These are phyloP conservation scores for Leucophenga varia DNA, from an alignment of 1,140 invertebrate genomes.

Conservation along the genomic window DNA sequence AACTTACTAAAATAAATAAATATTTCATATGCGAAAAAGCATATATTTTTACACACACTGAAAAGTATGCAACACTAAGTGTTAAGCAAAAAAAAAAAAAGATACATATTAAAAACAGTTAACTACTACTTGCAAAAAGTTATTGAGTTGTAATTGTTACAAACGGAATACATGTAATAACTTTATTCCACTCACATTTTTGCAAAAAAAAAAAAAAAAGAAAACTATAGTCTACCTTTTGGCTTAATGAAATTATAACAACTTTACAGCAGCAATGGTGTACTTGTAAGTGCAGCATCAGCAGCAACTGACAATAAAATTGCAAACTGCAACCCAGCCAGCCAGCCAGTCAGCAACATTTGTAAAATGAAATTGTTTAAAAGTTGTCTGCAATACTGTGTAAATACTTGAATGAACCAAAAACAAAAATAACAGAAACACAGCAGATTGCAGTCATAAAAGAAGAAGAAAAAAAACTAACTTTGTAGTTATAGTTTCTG, in stretches of 20 bases:
- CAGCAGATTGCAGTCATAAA: too few relatives aligned
- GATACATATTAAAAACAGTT: too few relatives aligned
- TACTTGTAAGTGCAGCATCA: not conserved
- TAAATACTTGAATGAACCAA: too few relatives aligned
- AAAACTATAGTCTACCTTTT: constrained; percentile 34
- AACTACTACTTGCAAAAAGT: constrained; percentile 26
- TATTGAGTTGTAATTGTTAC: constrained; percentile 46
- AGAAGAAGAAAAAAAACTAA: too few relatives aligned
- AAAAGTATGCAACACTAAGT: constrained; percentile 16
- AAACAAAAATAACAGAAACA: too few relatives aligned
- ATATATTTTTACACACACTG: not conserved
- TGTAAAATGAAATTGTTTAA: constrained; percentile 10
- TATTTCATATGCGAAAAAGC: constrained; percentile 5
- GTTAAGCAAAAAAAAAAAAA: too few relatives aligned
- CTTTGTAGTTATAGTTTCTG: constrained; percentile 1
- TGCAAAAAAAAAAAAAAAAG: constrained; percentile 16
- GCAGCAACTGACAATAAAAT: not conserved
- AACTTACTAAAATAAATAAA: too few relatives aligned
- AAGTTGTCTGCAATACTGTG: too few relatives aligned
- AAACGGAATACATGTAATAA: too few relatives aligned
- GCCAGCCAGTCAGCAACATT: constrained; percentile 4
- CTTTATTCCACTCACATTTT: too few relatives aligned
- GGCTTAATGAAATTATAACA: constrained; percentile 43
- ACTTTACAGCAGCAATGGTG: constrained; percentile 10
- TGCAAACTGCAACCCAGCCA: too few relatives aligned